Evolutionary conservation across 2,113 vertebrate genomes (phyloP).

Genomic region (Candoia aspera): DNA sequence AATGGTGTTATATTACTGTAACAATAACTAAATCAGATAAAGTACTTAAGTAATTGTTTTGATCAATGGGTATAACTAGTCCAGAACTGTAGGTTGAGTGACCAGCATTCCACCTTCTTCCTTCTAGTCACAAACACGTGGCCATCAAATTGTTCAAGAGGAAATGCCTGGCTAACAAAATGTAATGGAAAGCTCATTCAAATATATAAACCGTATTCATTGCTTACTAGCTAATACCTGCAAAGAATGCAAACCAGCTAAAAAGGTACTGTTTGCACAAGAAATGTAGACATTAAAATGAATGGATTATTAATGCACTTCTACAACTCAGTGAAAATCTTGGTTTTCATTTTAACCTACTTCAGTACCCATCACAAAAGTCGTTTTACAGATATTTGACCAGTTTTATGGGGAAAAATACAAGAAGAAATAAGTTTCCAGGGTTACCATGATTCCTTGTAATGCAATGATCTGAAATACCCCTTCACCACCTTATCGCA

Average conservation of each 20-base stretch:
- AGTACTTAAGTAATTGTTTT: background rate
- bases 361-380: conserved; percentile 27
- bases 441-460: background rate
- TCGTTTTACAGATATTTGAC: conserved; percentile 30
- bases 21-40: background rate
- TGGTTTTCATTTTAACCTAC: conserved; percentile 4
- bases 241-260: conserved; percentile 53
- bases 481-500: background rate
- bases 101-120: background rate
- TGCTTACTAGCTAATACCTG: conserved; percentile 54
- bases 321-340: conserved; percentile 31
- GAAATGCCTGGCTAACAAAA: conserved; percentile 37
- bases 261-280: conserved; percentile 72
- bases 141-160: background rate
- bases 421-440: conserved; percentile 18
- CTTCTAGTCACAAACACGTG: background rate
- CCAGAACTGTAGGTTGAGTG: background rate
- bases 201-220: conserved; percentile 41
- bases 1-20: background rate
- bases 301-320: background rate
- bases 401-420: conserved; percentile 21
- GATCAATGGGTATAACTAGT: background rate
- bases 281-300: conserved; percentile 42
- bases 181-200: conserved; percentile 53
- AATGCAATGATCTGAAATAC: conserved; percentile 22